Evolutionary conservation across 2,113 vertebrate genomes (phyloP), one percentile per base, ranked within the genome.

Genomic region (Drymodes brunneopygia): DNA sequence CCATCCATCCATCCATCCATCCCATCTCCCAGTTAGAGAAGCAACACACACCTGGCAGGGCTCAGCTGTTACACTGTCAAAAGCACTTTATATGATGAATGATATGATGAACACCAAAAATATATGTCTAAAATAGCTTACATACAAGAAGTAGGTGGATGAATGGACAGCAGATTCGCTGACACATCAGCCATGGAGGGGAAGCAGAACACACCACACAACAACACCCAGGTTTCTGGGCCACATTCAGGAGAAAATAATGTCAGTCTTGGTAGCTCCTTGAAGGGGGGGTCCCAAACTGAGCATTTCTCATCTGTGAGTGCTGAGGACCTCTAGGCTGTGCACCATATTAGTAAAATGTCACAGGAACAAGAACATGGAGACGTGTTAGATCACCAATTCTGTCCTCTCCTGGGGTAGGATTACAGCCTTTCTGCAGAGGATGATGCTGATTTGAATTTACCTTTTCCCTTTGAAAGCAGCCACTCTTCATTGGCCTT

Each of bases 11-110:
- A 40, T 57, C 56, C 73, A 25, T 47, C 53, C 72, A 36, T 50
- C 47, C 81, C 31, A 35, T 42, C 35, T 62, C 23, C 48, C 5
- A 8, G 20, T 18, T 35, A 60, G 71, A 88, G 58, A 27, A 92
- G 33, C 72, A 17, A 31, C 0, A 0, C 62, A 25, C 4, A 4
- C 27, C 61, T 29, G n/a, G 42, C 71, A 74, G 4, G 0, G n/a
- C 51, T 86, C 66, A 64, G 7, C 72, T 24, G 40, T 18, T 60
- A 10, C 1, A 2, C 21, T 77, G 58, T 80, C 79, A 67, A 22
- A 92, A 60, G 65, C 61, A 22, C 33, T 58, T 90, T 35, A 4
- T 11, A 5, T 42, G 33, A 72, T 20, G 21, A 45, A 73, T 24
- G 38, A 29, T 25, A 15, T 1, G 8, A 44, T 51, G 60, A 81